A percentile compares a stretch with the other conserved stretches of the same genome.
These are phyloP conservation scores for Pterocles orientalis DNA, from an alignment of 2,113 vertebrate species.

Conservation along the genomic window DNA sequence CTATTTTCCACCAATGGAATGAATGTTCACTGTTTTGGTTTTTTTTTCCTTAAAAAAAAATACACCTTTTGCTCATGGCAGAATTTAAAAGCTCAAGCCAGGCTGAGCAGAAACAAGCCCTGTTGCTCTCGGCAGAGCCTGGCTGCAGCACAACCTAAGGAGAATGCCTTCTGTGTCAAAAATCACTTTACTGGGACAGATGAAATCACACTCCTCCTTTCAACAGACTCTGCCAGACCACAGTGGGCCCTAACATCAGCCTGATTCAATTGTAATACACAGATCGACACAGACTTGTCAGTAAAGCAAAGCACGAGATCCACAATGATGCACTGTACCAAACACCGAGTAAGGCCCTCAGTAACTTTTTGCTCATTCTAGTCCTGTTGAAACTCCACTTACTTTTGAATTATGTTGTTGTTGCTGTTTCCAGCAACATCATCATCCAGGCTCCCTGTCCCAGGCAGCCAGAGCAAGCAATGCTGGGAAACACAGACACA, in stretches of 20 bases:
- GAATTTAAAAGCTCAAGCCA: background rate
- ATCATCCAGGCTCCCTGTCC: background rate
- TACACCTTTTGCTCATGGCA: background rate
- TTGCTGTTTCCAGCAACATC: background rate
- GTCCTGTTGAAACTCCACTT: background rate
- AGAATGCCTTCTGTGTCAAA: background rate
- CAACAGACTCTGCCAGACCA: rapidly evolving
- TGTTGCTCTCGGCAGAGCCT: rapidly evolving
- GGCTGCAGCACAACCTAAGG: background rate
- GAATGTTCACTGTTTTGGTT: rapidly evolving
- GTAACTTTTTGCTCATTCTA: background rate
- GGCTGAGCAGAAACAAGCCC: background rate
- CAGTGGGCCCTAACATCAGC: rapidly evolving
- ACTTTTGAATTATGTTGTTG: rapidly evolving
- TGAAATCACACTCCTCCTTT: rapidly evolving
- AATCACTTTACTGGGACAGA: background rate
- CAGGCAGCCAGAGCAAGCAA: background rate
- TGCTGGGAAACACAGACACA: background rate
- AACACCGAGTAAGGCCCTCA: background rate
- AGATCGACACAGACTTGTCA: rapidly evolving
- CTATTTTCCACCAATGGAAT: background rate
- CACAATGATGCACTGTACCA: rapidly evolving
- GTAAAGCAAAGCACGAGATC: rapidly evolving
- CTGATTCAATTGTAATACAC: rapidly evolving
- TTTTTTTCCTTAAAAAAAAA: background rate